phyloP scores from a whole-genome alignment of 1,140 invertebrate genomes.

The Colletes latitarsis region DNA sequence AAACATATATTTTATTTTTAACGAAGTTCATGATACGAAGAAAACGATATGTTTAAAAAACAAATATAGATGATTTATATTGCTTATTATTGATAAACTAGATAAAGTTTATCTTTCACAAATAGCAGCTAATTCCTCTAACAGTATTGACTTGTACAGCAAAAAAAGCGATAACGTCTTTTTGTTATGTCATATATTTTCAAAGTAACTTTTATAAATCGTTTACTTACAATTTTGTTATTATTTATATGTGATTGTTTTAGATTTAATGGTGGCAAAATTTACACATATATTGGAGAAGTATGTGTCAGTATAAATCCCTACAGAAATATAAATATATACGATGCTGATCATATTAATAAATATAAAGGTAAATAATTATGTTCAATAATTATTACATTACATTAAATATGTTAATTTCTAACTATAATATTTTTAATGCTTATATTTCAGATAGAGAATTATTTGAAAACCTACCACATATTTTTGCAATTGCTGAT shows the following conservation, averaged over 20 bases:
- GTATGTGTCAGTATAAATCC: slow-evolving; percentile 96
- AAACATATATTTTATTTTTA: not conserved
- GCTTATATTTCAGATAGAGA: slow-evolving; percentile 85
- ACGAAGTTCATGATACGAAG: not conserved
- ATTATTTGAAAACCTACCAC: slow-evolving; percentile 96
- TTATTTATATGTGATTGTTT: slow-evolving; percentile 54
- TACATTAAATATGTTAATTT: not conserved
- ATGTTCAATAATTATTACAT: slow-evolving; percentile 4
- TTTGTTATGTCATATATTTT: too few species aligned
- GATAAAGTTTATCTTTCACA: slow-evolving; percentile 26
- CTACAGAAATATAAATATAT: slow-evolving; percentile 92
- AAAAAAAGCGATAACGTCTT: not conserved
- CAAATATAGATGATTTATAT: not conserved
- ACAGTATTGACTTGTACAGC: not conserved
- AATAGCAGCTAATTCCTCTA: not conserved
- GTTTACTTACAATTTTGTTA: not conserved
- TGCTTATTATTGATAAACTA: slow-evolving; percentile 10
- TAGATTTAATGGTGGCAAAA: slow-evolving; percentile 93
- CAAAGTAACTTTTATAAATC: not conserved
- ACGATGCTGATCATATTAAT: slow-evolving; percentile 89
- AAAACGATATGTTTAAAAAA: not conserved
- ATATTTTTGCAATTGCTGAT: slow-evolving; percentile 97
- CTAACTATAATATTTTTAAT: not conserved
- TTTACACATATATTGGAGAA: slow-evolving; percentile 97
- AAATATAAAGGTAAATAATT: slow-evolving; percentile 90